Evolutionary conservation across 2,113 vertebrate genomes (phyloP).

Genomic region (Pituophis catenifer): DNA sequence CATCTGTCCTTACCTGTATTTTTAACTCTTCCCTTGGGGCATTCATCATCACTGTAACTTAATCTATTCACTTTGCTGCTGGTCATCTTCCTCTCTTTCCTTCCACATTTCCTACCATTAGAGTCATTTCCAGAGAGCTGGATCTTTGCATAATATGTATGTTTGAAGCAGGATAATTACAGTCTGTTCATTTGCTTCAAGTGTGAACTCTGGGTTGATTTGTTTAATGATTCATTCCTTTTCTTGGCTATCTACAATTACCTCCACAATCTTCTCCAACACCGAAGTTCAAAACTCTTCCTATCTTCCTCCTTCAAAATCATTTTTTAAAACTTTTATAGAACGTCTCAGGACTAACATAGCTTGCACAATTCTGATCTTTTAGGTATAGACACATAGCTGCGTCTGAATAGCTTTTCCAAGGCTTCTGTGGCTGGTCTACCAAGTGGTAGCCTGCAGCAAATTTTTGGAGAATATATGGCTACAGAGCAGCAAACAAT

Average conservation of each 20-base stretch:
- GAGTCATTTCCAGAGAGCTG: not conserved
- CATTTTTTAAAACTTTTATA: not conserved
- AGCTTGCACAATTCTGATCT: not conserved
- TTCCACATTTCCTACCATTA: not conserved
- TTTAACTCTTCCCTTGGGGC: not conserved
- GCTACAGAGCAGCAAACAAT: not conserved
- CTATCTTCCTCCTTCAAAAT: not conserved
- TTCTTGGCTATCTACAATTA: not conserved
- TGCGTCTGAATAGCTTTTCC: not conserved
- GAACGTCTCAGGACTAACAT: not conserved
- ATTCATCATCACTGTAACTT: not conserved
- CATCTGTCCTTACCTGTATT: not conserved
- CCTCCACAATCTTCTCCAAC: not conserved
- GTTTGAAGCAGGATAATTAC: not conserved
- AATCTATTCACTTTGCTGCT: not conserved
- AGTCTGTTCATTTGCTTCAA: not conserved
- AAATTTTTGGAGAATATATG: not conserved
- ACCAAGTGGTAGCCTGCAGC: not conserved
- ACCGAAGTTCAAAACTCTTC: not conserved
- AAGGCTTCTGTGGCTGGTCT: not conserved
- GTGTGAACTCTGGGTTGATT: not conserved
- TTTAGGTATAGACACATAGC: not conserved
- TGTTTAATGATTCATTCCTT: not conserved
- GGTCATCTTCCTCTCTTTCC: not conserved
- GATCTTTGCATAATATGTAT: not conserved